A percentile compares a stretch with the other conserved stretches of the same genome.
These are phyloP conservation scores for Synergus japonicus DNA, from an alignment of 2,888 invertebrate genomes.

Conservation along the genomic window DNA sequence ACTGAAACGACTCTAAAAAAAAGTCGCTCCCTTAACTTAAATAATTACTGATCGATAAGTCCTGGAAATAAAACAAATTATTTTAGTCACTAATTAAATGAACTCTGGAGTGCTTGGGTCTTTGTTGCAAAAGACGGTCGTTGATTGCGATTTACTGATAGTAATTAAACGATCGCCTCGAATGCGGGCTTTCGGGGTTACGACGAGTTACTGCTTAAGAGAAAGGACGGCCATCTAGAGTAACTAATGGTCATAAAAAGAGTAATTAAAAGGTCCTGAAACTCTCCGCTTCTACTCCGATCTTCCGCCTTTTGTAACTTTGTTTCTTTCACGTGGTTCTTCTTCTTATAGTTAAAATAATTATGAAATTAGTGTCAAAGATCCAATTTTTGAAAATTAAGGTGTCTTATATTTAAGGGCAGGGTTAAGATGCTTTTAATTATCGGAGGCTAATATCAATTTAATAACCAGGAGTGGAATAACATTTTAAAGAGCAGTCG, in stretches of 20 bases:
- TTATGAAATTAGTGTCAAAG: not conserved
- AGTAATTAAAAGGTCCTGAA: constrained; percentile 29
- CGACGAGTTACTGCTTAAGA: constrained; percentile 27
- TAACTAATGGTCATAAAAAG: constrained; percentile 32
- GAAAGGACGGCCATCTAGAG: constrained; percentile 3
- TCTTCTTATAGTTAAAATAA: not conserved
- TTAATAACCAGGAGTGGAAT: constrained; percentile 11
- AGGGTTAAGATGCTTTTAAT: not conserved
- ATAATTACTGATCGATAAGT: constrained; percentile 13
- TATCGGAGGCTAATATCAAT: constrained; percentile 5
- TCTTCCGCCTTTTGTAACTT: not conserved
- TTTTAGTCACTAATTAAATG: constrained; percentile 22
- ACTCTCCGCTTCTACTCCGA: not conserved
- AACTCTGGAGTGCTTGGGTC: constrained; percentile 5
- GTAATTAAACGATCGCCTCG: constrained; percentile 25
- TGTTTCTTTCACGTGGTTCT: not conserved
- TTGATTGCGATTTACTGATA: constrained; percentile 39
- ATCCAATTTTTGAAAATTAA: no score
- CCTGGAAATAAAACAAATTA: constrained; percentile 3
- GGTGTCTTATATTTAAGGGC: not conserved
- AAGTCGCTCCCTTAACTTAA: not conserved
- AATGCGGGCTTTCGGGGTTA: constrained; percentile 6
- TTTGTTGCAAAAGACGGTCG: constrained; percentile 17
- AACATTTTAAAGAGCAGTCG: constrained; percentile 21
- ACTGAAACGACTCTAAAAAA: not conserved